phyloP scores from a whole-genome alignment of 2,113 vertebrate species.

The Montifringilla adamsi region DNA sequence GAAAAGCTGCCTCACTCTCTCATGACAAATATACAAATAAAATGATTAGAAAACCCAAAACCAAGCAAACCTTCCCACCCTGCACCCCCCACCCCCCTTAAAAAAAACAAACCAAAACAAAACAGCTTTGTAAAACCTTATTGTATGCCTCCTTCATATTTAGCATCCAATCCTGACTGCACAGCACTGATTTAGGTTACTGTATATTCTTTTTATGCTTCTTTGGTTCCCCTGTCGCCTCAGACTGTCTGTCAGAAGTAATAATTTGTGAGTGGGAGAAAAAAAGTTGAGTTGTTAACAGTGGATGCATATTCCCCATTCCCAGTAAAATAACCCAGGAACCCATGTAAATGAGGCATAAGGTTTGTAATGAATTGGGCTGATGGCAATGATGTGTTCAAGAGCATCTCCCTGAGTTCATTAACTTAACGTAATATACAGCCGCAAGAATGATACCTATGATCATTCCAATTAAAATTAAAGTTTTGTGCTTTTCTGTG shows the following conservation, averaged over 20 bases:
- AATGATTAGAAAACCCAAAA: background rate
- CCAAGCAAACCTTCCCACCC: background rate
- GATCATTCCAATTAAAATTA: constrained; percentile 62
- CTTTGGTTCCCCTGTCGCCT: background rate
- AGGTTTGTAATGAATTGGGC: constrained; percentile 59
- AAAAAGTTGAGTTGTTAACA: background rate
- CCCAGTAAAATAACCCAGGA: constrained; percentile 42
- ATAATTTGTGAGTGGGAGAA: background rate
- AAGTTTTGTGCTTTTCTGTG: constrained; percentile 28
- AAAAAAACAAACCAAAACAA: background rate
- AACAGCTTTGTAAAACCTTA: background rate
- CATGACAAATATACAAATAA: background rate
- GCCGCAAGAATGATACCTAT: constrained; percentile 34
- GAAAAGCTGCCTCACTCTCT: background rate
- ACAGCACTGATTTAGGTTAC: background rate
- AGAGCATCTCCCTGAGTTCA: constrained; percentile 58
- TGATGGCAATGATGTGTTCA: constrained; percentile 50
- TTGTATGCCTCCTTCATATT: background rate
- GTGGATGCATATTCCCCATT: background rate
- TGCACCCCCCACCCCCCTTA: too few species aligned
- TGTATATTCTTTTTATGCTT: background rate
- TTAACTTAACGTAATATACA: constrained; percentile 65
- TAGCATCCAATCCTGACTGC: background rate
- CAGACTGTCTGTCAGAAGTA: background rate
- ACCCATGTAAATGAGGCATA: constrained; percentile 59